A percentile compares a stretch with the other conserved stretches of the same genome.
These are phyloP conservation scores for Eutrigla gurnardus DNA, from an alignment of 2,797 vertebrate species.

Conservation along the genomic window DNA sequence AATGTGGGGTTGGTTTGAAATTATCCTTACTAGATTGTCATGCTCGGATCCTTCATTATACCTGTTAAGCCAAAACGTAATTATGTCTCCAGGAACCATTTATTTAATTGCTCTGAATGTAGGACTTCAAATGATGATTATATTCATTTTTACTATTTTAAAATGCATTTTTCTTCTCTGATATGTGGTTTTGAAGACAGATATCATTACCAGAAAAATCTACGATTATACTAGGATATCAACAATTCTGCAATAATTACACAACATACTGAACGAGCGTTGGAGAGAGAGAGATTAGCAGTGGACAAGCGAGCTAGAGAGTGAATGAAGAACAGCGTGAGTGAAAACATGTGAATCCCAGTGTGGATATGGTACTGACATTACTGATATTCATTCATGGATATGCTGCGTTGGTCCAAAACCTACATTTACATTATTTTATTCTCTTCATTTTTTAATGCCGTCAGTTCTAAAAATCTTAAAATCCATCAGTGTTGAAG, in stretches of 20 bases:
- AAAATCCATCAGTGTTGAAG: not conserved
- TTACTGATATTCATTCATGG: not conserved
- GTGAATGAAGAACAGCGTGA: too few species aligned
- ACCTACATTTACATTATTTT: not conserved
- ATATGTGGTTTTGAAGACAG: not conserved
- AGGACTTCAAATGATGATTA: conserved; percentile 3
- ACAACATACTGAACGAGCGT: not conserved
- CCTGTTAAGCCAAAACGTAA: not conserved
- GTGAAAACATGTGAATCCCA: too few species aligned
- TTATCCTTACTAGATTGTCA: not conserved
- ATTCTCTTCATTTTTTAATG: not conserved
- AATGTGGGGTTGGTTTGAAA: conserved; percentile 8
- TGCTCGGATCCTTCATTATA: not conserved
- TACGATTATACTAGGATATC: not conserved
- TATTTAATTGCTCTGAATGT: not conserved
- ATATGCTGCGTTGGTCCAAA: not conserved
- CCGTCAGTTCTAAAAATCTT: not conserved
- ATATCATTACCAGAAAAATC: not conserved
- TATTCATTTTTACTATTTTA: not conserved
- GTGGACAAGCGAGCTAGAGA: too few species aligned
- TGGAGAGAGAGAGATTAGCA: too few species aligned
- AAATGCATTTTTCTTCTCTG: not conserved
- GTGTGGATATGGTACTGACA: not conserved
- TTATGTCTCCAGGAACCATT: not conserved
- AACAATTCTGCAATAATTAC: not conserved